These are phyloP conservation scores for Rhopalosiphum nymphaeae DNA, from an alignment of 2,888 invertebrate genomes.

Conservation along the genomic window DNA sequence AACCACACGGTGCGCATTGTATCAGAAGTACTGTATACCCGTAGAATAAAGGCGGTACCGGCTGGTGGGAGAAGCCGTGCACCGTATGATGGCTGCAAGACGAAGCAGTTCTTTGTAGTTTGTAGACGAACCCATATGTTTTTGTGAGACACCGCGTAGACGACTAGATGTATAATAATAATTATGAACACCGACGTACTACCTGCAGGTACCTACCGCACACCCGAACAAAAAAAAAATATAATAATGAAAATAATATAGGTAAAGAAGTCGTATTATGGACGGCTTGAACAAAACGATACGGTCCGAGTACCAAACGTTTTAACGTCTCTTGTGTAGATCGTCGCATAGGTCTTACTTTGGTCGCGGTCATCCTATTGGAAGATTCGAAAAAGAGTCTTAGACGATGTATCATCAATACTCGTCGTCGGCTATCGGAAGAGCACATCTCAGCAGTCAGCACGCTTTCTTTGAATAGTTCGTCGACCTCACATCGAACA, in stretches of 20 bases:
- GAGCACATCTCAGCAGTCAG: neutral
- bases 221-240: neutral
- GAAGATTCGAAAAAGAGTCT: neutral
- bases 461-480: constrained; percentile 37
- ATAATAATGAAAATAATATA: neutral
- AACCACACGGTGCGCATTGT: neutral
- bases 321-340: neutral
- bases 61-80: neutral
- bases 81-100: neutral
- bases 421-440: neutral
- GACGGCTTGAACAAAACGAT: neutral
- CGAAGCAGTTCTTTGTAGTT: constrained; percentile 26
- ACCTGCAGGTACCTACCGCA: neutral
- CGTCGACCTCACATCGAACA: constrained; percentile 34
- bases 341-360: neutral
- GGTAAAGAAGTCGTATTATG: neutral
- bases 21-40: neutral
- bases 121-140: constrained; percentile 1
- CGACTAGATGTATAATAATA: neutral
- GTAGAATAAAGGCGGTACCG: neutral
- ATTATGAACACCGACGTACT: neutral
- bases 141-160: neutral
- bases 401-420: neutral
- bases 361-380: neutral
- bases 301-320: neutral